These are phyloP conservation scores for Laspeyria flexula DNA, from an alignment of 2,888 invertebrate genomes.

Conservation along the genomic window DNA sequence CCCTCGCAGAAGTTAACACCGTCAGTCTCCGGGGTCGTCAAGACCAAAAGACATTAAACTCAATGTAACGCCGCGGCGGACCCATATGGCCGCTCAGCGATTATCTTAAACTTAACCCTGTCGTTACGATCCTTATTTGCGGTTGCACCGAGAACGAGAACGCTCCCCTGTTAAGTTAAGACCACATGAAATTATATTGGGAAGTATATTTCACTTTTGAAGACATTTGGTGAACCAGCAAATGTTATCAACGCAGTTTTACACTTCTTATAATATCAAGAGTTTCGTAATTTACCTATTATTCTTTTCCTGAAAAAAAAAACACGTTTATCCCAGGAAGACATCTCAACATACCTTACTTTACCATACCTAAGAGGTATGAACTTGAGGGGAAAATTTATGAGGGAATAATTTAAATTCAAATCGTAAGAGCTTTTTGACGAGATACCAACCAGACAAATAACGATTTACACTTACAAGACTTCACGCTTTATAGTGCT, in stretches of 20 bases:
- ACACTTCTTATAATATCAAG: slow-evolving; percentile 5
- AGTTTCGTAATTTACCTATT: no score
- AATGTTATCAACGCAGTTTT: slow-evolving; percentile 23
- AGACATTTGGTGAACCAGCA: slow-evolving; percentile 31
- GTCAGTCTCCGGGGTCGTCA: slow-evolving; percentile 59
- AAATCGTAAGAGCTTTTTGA: no score
- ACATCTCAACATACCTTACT: no score
- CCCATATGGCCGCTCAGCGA: slow-evolving; percentile 67
- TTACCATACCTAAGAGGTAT: no score
- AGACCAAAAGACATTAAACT: slow-evolving; percentile 73
- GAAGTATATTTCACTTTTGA: slow-evolving; percentile 30
- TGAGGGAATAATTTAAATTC: no score
- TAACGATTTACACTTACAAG: no score
- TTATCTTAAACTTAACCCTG: slow-evolving; percentile 81
- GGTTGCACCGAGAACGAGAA: slow-evolving; percentile 62
- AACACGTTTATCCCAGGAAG: no score
- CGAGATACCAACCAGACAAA: no score
- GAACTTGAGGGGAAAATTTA: no score
- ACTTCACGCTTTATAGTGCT: no score
- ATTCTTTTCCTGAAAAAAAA: no score
- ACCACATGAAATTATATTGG: slow-evolving; percentile 47
- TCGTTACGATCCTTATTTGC: slow-evolving; percentile 79
- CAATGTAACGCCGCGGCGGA: slow-evolving; percentile 62
- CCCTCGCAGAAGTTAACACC: slow-evolving; percentile 63
- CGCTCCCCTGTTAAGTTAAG: slow-evolving; percentile 49